Evolutionary conservation across 92 coral and sea anemone genomes (phyloP).

Genomic region (Porites divaricata): DNA sequence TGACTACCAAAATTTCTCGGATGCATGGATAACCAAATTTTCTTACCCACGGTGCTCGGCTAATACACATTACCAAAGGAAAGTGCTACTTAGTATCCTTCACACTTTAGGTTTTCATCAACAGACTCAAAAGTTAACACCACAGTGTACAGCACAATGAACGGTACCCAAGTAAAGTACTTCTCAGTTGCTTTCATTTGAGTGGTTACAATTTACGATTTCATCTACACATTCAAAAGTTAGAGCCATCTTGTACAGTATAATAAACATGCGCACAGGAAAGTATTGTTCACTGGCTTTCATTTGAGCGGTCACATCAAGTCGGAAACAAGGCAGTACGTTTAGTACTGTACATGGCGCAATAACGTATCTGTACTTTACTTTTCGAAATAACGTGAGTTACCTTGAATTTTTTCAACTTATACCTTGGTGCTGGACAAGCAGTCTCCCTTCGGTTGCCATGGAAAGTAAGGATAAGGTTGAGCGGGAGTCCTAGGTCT

Average conservation of each 20-base stretch:
- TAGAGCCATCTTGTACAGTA: background rate
- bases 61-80: no score
- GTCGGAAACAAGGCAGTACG: no score
- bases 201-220: background rate
- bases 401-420: background rate
- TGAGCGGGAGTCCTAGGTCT: constrained; percentile 77
- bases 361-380: background rate
- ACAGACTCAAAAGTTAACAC: background rate
- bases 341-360: no score
- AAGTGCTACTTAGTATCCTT: background rate
- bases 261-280: background rate
- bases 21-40: no score
- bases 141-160: background rate
- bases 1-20: no score
- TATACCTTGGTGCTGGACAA: constrained; percentile 87
- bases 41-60: no score
- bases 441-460: constrained; percentile 71
- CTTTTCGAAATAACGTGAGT: background rate
- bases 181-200: background rate
- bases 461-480: constrained; percentile 68
- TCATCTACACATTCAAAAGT: background rate
- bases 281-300: no score
- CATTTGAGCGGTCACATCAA: no score
- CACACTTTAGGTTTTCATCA: background rate
- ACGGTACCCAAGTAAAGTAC: background rate